A percentile compares a stretch with the other conserved stretches of the same genome.
Evolutionary conservation across 2,113 vertebrate species (phyloP).

Genomic region (Hippolais icterina): DNA sequence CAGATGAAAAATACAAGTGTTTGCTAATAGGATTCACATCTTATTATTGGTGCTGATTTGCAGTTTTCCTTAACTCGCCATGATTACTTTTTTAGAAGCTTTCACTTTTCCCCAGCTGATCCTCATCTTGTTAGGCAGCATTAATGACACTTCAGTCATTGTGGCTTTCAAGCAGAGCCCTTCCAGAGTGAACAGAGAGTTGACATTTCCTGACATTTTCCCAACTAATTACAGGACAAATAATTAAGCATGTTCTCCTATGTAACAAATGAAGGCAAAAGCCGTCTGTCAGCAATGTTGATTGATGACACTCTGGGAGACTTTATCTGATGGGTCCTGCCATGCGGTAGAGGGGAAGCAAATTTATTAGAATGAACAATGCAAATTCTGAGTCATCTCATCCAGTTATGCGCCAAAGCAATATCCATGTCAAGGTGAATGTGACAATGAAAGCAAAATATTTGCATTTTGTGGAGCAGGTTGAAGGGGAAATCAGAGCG

Average conservation of each 20-base stretch:
- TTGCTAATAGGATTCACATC: slow-evolving; percentile 92
- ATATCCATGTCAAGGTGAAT: slow-evolving; percentile 99
- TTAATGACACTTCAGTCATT: slow-evolving; percentile 99
- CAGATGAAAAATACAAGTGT: slow-evolving; percentile 82
- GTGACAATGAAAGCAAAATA: slow-evolving; percentile 99
- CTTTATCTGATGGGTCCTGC: slow-evolving; percentile 99
- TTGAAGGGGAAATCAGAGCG: slow-evolving; percentile 98
- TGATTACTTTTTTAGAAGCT: slow-evolving; percentile 95
- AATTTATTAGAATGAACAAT: slow-evolving; percentile 99
- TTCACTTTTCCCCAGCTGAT: slow-evolving; percentile 88
- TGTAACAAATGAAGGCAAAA: slow-evolving; percentile 99
- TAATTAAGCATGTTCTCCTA: slow-evolving; percentile 99
- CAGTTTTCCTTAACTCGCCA: slow-evolving; percentile 85
- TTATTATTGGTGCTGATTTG: slow-evolving; percentile 85
- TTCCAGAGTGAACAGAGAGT: slow-evolving; percentile 96
- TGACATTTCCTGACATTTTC: slow-evolving; percentile 99
- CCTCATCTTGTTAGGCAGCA: slow-evolving; percentile 96
- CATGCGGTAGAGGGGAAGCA: slow-evolving; percentile 90
- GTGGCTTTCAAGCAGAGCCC: slow-evolving; percentile 95
- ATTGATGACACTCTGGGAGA: slow-evolving; percentile 99
- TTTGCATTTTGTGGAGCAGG: slow-evolving; percentile 99
- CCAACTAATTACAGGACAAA: slow-evolving; percentile 99
- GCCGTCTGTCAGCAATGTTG: slow-evolving; percentile 96
- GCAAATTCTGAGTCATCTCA: slow-evolving; percentile 99
- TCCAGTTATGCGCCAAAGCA: slow-evolving; percentile 98